Conservation (phyloP, 2,113 vertebrate genomes). For the Lichenostomus cassidix region DNA sequence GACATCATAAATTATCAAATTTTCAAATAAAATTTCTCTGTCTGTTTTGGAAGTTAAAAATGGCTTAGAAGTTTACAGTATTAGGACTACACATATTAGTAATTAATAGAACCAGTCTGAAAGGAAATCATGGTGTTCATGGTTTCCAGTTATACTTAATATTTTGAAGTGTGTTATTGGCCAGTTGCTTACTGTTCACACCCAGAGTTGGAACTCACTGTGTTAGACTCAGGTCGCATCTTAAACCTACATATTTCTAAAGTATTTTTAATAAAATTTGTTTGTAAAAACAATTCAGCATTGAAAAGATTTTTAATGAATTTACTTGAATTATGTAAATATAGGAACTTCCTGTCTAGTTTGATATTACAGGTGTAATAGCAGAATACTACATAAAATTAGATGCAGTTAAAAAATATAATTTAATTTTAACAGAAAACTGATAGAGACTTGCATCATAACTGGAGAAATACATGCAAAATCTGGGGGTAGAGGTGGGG, state of each 20-base stretch:
- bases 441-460: not conserved
- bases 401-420: not conserved
- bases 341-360: not conserved
- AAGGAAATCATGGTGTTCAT: not conserved
- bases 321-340: not conserved
- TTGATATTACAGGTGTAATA: not conserved
- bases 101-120: not conserved
- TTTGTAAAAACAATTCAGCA: not conserved
- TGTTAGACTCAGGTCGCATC: not conserved
- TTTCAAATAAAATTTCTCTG: not conserved
- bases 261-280: not conserved
- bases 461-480: not conserved
- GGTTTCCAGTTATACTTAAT: not conserved
- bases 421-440: not conserved
- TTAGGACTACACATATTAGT: not conserved
- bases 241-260: not conserved
- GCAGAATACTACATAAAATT: not conserved
- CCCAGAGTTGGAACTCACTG: not conserved
- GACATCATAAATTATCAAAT: not conserved
- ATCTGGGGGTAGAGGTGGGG: rapidly evolving
- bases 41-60: not conserved
- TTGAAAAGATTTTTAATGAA: not conserved
- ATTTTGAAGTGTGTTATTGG: not conserved
- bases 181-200: not conserved
- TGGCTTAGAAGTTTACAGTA: not conserved